Evolutionary conservation across 2,113 vertebrate genomes (phyloP), one percentile per base, ranked within the genome.

Genomic region (Psammodynastes pulverulentus): DNA sequence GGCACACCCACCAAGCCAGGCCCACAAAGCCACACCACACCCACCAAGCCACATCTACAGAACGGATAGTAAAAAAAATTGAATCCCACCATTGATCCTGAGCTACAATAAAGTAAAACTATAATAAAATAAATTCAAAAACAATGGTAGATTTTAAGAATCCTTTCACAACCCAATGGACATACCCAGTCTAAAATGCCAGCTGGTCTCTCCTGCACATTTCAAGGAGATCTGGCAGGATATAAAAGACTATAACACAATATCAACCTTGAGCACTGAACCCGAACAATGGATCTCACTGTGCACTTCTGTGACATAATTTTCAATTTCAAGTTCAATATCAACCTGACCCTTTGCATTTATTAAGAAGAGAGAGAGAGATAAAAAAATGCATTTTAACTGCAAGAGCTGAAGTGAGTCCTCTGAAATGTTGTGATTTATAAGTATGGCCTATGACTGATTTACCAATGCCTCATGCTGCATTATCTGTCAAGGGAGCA

Each of bases 401-500:
- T 67, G 51, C 9, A 53, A 45, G 21, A 19, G 26, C 72, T 46
- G 23, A 85, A 85, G 15, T 29, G 43, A 84, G 13, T 79, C 72
- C 8, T 85, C 13, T 90, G 46, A 79, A 90, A 90, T 34, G 3
- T 39, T 84, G 46, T 45, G 39, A 54, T 91, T 91, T 56, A 84
- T 43, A 85, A 45, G 72, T 29, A 84, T 26, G 90, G 87, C 43
- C 2, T 62, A 0, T n/a, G 9, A 72, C 54, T 94, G 49, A 91
- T 91, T 91, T 86, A 91, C 24, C 89, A 90, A 15, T 8, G 67
- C n/a, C 34, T 85, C 51, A 10, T 46, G 17, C 86, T 49, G 24
- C 17, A 19, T n/a, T 94, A 3, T 34, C 88, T 91, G 92, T 7
- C 45, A 87, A 56, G 9, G 94, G 92, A 94, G 9, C 62, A n/a